Conservation (phyloP, 2,888 invertebrate genomes). For the Ectemnius continuus region DNA sequence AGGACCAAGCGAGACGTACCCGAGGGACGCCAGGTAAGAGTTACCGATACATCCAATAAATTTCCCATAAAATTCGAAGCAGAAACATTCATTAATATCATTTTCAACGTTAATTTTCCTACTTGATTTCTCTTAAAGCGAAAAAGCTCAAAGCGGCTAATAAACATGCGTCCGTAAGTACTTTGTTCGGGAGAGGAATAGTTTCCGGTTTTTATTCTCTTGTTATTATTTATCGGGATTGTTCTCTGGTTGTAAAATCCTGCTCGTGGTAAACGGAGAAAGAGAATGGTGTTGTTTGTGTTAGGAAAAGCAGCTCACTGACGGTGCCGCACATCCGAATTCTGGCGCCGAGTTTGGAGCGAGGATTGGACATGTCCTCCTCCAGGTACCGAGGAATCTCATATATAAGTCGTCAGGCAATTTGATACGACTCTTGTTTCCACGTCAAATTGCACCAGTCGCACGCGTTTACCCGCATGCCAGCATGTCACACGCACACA, state of each 20-base stretch:
- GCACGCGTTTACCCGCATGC: conserved; percentile 51
- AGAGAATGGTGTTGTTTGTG: conserved; percentile 69
- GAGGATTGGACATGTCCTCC: conserved; percentile 84
- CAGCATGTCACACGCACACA: background rate
- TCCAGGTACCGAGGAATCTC: conserved; percentile 70
- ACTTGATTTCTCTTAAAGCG: background rate
- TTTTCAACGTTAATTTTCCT: too few relatives aligned
- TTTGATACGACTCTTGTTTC: conserved; percentile 18
- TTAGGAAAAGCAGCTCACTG: conserved; percentile 84
- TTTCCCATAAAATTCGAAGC: conserved; percentile 8
- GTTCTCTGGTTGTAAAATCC: background rate
- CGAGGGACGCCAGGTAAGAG: conserved; percentile 64
- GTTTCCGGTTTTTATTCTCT: too few relatives aligned
- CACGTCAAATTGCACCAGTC: conserved; percentile 33
- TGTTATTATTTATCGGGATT: too few relatives aligned
- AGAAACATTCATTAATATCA: too few relatives aligned
- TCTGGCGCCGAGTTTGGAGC: conserved; percentile 89
- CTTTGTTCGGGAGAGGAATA: too few relatives aligned
- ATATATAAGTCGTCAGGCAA: conserved; percentile 23
- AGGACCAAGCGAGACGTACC: conserved; percentile 59
- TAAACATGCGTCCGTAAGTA: too few relatives aligned
- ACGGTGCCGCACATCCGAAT: conserved; percentile 90
- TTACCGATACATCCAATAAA: conserved; percentile 27
- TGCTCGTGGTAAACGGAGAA: conserved; percentile 57
- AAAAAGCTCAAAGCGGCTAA: too few relatives aligned